Evolutionary conservation across 2,888 invertebrate genomes (phyloP).

Genomic region (Cheiracanthium punctorium): DNA sequence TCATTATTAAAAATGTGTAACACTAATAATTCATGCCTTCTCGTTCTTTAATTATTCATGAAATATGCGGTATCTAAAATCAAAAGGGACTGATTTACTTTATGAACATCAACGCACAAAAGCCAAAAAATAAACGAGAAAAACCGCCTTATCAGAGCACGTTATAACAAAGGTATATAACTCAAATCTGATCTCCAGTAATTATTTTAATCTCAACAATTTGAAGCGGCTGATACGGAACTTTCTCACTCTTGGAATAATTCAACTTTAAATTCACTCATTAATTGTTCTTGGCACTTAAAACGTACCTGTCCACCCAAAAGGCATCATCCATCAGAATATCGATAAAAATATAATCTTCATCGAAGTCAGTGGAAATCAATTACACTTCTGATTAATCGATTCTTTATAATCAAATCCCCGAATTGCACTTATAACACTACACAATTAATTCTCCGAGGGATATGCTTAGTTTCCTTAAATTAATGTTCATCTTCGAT

Average conservation of each 20-base stretch:
- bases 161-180: not conserved
- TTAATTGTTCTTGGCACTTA: not conserved
- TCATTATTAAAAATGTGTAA: no score
- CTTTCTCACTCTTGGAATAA: not conserved
- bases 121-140: not conserved
- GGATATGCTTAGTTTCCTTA: not conserved
- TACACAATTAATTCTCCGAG: constrained; percentile 35
- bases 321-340: not conserved
- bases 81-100: no score
- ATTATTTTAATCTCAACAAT: not conserved
- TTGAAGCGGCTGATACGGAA: not conserved
- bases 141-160: not conserved
- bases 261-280: not conserved
- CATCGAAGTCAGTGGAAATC: constrained; percentile 25
- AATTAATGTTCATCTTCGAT: not conserved
- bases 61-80: no score
- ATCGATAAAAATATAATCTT: constrained; percentile 14
- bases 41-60: no score
- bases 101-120: no score
- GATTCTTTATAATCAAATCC: constrained; percentile 11
- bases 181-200: not conserved
- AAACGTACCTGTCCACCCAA: not conserved
- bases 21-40: no score
- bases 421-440: constrained; percentile 20
- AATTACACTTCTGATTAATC: constrained; percentile 52